Conservation (phyloP, 2,888 invertebrate genomes). For the Elegia similella region DNA sequence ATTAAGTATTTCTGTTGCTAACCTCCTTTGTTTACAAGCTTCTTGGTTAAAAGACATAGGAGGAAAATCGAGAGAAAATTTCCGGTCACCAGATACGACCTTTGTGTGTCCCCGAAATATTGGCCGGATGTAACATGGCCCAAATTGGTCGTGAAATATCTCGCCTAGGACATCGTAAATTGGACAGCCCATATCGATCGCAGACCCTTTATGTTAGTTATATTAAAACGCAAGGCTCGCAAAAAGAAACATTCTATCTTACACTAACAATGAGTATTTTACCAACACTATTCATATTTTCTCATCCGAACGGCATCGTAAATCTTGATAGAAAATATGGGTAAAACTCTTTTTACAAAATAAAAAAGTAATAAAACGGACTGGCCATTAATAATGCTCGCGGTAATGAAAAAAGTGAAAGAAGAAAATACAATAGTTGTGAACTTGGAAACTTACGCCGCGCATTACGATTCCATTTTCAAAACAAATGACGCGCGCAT, state of each 20-base stretch:
- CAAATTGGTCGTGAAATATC: not conserved
- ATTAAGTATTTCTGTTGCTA: too few species aligned
- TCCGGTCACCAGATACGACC: not conserved
- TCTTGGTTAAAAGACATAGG: not conserved
- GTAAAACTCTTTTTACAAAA: not conserved
- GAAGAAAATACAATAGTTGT: conserved; percentile 12
- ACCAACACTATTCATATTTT: not conserved
- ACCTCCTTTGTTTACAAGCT: not conserved
- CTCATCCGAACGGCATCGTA: not conserved
- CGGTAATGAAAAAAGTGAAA: not conserved
- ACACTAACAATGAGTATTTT: not conserved
- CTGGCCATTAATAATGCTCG: conserved; percentile 8
- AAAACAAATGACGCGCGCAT: conserved; percentile 46
- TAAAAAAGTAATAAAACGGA: not conserved
- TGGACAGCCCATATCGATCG: not conserved
- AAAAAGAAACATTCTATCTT: not conserved
- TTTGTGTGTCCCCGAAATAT: not conserved
- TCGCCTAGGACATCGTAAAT: not conserved
- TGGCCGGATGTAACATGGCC: not conserved
- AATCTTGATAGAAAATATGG: not conserved
- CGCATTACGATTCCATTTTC: conserved; percentile 36
- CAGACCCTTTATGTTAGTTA: not conserved
- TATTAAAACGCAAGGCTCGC: not conserved
- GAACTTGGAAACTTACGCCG: conserved; percentile 28
- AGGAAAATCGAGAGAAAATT: conserved; percentile 4